phyloP scores from a whole-genome alignment of 1,140 invertebrate genomes.

The Anastrepha ludens region DNA sequence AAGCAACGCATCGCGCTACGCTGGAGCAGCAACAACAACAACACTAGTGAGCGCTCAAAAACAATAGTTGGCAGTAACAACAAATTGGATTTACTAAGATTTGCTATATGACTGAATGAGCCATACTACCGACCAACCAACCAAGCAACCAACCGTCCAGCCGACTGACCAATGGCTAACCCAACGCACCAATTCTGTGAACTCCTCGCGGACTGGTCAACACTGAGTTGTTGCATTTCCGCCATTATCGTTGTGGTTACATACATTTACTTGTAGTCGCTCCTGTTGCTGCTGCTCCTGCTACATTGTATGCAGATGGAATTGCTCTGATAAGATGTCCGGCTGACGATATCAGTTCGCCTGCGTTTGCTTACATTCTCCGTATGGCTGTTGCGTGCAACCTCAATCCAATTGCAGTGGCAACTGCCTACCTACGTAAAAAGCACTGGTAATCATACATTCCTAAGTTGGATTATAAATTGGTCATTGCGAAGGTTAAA shows the following conservation, averaged over 20 bases:
- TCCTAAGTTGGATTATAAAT: slow-evolving; percentile 33
- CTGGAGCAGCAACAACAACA: not conserved
- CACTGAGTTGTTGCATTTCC: not conserved
- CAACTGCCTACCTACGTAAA: not conserved
- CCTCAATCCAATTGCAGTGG: not conserved
- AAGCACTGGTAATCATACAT: not conserved
- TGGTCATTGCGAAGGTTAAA: slow-evolving; percentile 47
- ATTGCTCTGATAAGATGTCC: slow-evolving; percentile 17
- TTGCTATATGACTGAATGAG: slow-evolving; percentile 3
- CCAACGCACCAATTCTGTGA: not conserved
- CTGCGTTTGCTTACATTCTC: not conserved
- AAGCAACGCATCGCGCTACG: slow-evolving; percentile 3
- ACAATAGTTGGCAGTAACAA: not conserved
- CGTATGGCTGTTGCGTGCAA: not conserved
- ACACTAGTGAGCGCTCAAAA: not conserved
- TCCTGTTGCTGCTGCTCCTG: slow-evolving; percentile 4
- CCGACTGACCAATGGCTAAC: not conserved
- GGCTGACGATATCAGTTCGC: not conserved
- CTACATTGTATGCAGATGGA: not conserved
- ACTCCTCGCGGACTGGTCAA: not conserved
- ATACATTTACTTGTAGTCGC: not conserved
- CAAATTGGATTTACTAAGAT: slow-evolving; percentile 40
- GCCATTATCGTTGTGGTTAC: not conserved
- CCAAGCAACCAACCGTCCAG: not conserved
- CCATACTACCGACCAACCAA: not conserved